Conservation (phyloP, 2,888 invertebrate species). For the Andrena marginata region DNA sequence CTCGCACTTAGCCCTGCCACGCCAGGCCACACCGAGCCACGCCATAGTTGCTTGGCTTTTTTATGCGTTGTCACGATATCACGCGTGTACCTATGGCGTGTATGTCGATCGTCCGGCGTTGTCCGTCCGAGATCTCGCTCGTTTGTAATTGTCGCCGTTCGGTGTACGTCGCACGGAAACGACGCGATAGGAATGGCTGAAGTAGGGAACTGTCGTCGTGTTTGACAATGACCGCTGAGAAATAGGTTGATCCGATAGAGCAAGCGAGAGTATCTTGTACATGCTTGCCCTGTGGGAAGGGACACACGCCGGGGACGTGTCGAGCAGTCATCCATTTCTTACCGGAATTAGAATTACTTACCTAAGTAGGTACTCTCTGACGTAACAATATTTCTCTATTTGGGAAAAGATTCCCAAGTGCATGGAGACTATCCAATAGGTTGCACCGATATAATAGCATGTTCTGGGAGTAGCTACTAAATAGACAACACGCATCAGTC, state of each 20-base stretch:
- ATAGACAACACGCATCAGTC: not conserved
- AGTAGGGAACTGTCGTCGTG: constrained; percentile 20
- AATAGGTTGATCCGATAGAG: constrained; percentile 62
- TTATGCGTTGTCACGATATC: constrained; percentile 72
- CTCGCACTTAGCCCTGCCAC: constrained; percentile 82
- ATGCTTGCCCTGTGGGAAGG: not conserved
- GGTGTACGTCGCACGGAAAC: constrained; percentile 40
- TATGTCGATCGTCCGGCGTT: constrained; percentile 67
- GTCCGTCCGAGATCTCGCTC: constrained; percentile 72
- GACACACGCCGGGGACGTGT: not conserved
- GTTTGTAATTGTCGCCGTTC: constrained; percentile 74
- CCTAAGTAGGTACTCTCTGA: not conserved
- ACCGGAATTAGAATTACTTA: not conserved
- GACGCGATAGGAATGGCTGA: constrained; percentile 49
- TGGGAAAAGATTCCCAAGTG: not conserved
- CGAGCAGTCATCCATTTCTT: constrained; percentile 9
- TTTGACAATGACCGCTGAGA: constrained; percentile 42
- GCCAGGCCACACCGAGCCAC: constrained; percentile 66
- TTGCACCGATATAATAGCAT: not conserved
- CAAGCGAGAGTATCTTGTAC: constrained; percentile 14
- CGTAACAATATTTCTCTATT: not conserved
- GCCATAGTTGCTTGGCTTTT: constrained; percentile 65
- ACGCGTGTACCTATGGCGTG: constrained; percentile 69
- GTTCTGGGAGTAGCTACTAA: not conserved
- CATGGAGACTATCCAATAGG: not conserved